Base-by-base conservation (phyloP, 2,888 invertebrate genomes). In the Dryobotodes eremita region DNA sequence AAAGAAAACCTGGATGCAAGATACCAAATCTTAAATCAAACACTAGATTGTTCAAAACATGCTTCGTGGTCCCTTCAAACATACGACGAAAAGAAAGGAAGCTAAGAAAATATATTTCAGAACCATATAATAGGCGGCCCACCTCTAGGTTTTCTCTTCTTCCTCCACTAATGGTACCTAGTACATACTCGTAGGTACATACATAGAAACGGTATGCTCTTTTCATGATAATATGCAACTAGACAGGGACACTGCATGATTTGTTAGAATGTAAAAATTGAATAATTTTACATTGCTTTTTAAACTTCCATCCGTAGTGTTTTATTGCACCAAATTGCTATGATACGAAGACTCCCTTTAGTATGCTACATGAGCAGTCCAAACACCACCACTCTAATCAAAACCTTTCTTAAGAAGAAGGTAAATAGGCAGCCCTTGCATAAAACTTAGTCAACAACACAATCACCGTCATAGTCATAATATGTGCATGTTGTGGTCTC, bases 391-490 rank as follows among this genome's bases (percentile, higher is more conserved):
- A 8, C 7, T 46, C 15, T 31, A 48, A 26, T 13, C 1, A 23
- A 31, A 62, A 17, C 31, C 11, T 20, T 46, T 31, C 15, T 36
- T 23, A 0, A 48, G 4, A 20, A 55, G 5, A 31, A 36, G n/a
- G 61, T 26, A 20, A 61, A 26, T 8, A 42, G 23, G 4, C 26
- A 64, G 13, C 20, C 7, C 23, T 31, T 53, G 17, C 15, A 55
- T 36, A 26, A 31, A 79, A 72, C 64, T 71, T 36, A 65, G 72
- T 79, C 66, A 53, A 72, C 59, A 64, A 64, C 74, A 53, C 26
- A 36, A 36, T 2, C 3, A 36, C 3, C 31, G 3, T 36, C 31
- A 36, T n/a, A n/a, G n/a, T 3, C 31, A 36, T 36, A 36, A 36
- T 36, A 36, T 36, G 31, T 36, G 31, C 31, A 36, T 36, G 31